Evolutionary conservation across 1,140 invertebrate species (phyloP).

Genomic region (Danaus plexippus): DNA sequence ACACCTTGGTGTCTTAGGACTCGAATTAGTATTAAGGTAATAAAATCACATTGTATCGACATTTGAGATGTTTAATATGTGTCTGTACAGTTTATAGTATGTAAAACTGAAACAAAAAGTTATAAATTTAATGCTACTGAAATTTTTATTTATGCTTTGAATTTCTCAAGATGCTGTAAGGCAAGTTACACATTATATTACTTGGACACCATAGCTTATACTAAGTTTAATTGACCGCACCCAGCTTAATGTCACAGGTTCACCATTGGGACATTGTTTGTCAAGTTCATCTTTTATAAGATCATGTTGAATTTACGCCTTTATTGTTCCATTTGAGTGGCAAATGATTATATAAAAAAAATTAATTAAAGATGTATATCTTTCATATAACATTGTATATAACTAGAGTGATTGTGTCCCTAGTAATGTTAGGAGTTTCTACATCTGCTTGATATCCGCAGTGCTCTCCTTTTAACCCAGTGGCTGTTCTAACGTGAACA

Average conservation of each 20-base stretch:
- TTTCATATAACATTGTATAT: conserved; percentile 60
- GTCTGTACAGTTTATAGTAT: too few relatives aligned
- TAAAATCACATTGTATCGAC: conserved; percentile 2
- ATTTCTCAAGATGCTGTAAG: too few relatives aligned
- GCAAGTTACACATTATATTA: too few relatives aligned
- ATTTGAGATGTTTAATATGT: too few relatives aligned
- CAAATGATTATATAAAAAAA: conserved; percentile 28
- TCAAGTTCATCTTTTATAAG: conserved; percentile 27
- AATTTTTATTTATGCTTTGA: too few relatives aligned
- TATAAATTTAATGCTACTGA: too few relatives aligned
- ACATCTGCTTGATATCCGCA: conserved; percentile 50
- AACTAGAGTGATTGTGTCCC: conserved; percentile 61
- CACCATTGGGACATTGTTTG: conserved; percentile 58
- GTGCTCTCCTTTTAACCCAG: conserved; percentile 44
- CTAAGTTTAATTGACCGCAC: conserved; percentile 9
- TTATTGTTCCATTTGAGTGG: conserved; percentile 21
- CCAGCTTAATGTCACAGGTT: conserved; percentile 14
- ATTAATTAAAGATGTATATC: conserved; percentile 45
- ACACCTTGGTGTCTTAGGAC: conserved; percentile 15
- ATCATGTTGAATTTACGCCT: conserved; percentile 20
- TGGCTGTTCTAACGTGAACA: conserved; percentile 60
- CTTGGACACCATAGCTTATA: conserved; percentile 2
- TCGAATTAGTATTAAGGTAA: conserved; percentile 23
- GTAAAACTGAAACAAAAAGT: too few relatives aligned
- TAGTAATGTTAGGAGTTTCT: conserved; percentile 50